phyloP scores from a whole-genome alignment of 2,113 vertebrate species.

The Zosterops hypoxanthus region DNA sequence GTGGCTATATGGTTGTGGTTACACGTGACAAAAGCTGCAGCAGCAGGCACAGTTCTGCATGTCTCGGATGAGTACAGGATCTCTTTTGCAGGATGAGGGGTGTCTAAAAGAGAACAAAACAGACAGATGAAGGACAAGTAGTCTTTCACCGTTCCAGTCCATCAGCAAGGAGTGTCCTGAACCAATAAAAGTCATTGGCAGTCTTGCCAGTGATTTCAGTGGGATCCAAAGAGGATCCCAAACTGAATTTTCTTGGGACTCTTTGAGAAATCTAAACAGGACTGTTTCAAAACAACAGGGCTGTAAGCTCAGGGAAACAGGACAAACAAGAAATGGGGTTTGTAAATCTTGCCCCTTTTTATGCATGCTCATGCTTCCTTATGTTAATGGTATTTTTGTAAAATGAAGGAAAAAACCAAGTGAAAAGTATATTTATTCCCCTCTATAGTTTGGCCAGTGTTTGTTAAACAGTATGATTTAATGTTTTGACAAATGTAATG shows the following conservation, averaged over 20 bases:
- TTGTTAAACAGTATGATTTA: background rate
- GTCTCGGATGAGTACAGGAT: constrained; percentile 70
- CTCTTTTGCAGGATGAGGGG: constrained; percentile 73
- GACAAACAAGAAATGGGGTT: background rate
- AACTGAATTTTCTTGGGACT: background rate
- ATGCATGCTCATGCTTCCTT: constrained; percentile 55
- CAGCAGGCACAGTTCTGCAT: constrained; percentile 63
- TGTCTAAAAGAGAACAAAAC: constrained; percentile 67
- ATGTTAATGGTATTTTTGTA: background rate
- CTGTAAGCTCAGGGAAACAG: background rate
- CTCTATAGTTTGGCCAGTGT: background rate
- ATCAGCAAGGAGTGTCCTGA: background rate
- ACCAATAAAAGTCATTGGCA: background rate
- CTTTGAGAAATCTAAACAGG: background rate
- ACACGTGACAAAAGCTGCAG: constrained; percentile 73
- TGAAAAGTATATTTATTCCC: background rate
- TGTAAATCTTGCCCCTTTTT: background rate
- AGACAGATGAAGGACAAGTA: background rate
- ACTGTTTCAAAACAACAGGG: background rate
- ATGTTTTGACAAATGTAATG: constrained; percentile 19
- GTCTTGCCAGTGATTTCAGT: constrained; percentile 1
- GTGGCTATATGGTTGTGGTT: constrained; percentile 67
- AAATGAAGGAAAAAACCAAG: background rate
- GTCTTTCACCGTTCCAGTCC: background rate
- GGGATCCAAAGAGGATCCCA: background rate